Evolutionary conservation across 2,113 vertebrate genomes (phyloP).

Genomic region (Rhinopomastus cyanomelas): DNA sequence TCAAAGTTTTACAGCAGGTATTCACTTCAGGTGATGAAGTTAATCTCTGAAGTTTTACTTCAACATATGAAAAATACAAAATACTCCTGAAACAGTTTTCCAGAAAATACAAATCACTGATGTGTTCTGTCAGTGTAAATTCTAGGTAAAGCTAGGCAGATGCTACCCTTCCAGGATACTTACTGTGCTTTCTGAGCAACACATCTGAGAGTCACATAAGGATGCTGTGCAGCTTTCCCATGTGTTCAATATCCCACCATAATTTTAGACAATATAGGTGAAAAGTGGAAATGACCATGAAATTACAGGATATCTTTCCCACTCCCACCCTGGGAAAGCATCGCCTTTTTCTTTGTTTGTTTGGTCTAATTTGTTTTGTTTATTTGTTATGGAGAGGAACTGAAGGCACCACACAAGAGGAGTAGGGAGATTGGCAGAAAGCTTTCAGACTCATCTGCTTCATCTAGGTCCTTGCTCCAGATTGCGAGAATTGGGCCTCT

Average conservation of each 20-base stretch:
- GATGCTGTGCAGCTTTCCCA: not conserved
- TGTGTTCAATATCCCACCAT: not conserved
- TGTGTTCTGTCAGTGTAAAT: not conserved
- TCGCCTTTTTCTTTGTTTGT: not conserved
- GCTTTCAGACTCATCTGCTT: not conserved
- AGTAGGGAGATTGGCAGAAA: not conserved
- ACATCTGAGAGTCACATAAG: not conserved
- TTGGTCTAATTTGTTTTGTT: not conserved
- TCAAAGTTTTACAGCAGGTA: not conserved
- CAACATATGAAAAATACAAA: not conserved
- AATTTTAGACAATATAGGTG: not conserved
- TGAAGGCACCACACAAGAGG: fast-evolving
- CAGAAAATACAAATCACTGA: not conserved
- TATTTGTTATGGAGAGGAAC: not conserved
- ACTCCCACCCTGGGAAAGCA: not conserved
- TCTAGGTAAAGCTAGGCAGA: not conserved
- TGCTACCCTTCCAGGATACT: not conserved
- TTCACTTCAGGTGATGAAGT: not conserved
- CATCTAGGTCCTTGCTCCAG: not conserved
- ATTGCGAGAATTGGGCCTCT: not conserved
- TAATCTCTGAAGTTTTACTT: not conserved
- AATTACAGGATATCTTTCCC: not conserved
- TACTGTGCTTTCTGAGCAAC: not conserved
- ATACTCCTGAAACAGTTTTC: not conserved
- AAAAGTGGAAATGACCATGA: not conserved